phyloP scores from a whole-genome alignment of 2,888 invertebrate genomes.

The Aphodius sticticus region DNA sequence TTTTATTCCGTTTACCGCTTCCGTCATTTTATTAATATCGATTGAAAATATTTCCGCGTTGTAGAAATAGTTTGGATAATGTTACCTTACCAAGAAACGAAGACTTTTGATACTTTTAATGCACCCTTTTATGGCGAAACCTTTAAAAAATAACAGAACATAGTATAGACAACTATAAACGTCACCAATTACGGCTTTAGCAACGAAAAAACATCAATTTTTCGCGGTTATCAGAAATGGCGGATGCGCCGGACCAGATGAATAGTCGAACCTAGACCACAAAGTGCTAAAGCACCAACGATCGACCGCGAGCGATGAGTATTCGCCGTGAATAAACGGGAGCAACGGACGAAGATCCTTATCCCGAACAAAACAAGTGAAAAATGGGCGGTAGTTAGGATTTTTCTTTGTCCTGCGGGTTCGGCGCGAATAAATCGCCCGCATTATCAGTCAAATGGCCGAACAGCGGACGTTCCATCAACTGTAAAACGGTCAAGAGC shows the following conservation, averaged over 20 bases:
- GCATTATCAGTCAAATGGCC: background rate
- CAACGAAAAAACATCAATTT: no score
- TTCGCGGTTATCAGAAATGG: background rate
- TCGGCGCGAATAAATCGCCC: background rate
- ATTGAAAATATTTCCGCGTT: no score
- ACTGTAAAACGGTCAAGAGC: background rate
- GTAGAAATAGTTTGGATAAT: no score
- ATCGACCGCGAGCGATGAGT: background rate
- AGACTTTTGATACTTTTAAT: no score
- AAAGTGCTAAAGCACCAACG: background rate
- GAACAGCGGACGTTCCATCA: conserved; percentile 4
- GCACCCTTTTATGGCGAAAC: no score
- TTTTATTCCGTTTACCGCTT: no score
- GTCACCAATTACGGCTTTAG: no score
- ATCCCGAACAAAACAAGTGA: conserved; percentile 4
- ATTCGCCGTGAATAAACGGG: background rate
- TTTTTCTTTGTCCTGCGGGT: background rate
- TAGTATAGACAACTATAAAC: no score
- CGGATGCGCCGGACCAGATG: background rate
- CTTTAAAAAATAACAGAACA: no score
- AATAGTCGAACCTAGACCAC: background rate
- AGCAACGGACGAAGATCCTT: background rate
- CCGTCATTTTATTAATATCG: no score
- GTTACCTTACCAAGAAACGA: no score
- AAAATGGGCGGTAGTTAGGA: background rate